Evolutionary conservation across 2,113 vertebrate genomes (phyloP), one percentile per base, ranked within the genome.

Genomic region (Phycodurus eques): DNA sequence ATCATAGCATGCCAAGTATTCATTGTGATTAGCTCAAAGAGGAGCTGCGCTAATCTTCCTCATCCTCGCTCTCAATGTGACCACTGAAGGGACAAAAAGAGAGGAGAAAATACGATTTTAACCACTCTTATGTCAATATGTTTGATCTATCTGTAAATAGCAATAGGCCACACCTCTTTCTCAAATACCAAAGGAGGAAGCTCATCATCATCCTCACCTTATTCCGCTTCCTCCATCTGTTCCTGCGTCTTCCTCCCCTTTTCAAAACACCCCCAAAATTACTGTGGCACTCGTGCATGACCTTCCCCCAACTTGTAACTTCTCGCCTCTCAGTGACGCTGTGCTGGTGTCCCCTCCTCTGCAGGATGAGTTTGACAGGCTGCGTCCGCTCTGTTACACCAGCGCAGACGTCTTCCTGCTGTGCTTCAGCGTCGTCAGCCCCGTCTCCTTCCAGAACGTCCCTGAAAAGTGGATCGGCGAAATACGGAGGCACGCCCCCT

Each of bases 341-440:
- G 4, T 70, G 20, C 66, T 4, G 0, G 13, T 72, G 20, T 73
- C 73, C 63, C 47, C 22, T 35, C 33, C 53, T 66, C 51, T 69
- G 19, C 53, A 98, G 97, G 97, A 98, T 78, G 97, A 98, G 86
- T 98, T 98, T 0, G 97, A 98, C 91, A 96, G 94, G 87, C 94
- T 98, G 72, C 92, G 97, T 10, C 96, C 96, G 15, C 93, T 98
- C 75, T 98, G 96, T 88, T 98, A 98, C 90, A 96, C 96, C 86
- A 95, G 95, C 46, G 92, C 96, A 0, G 96, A 98, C 75, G 92
- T 96, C 86, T 98, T 98, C 88, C 89, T 98, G 88, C 90, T 98
- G 66, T 98, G 97, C 94, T 98, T 98, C 92, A 98, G 97, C 0
- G 96, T 98, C 0, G 95, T 98, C 75, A 95, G 94, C 83, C 97